A percentile compares a stretch with the other conserved stretches of the same genome.
Conservation (phyloP, 2,113 vertebrate genomes). For the Trichomycterus rosablanca region DNA sequence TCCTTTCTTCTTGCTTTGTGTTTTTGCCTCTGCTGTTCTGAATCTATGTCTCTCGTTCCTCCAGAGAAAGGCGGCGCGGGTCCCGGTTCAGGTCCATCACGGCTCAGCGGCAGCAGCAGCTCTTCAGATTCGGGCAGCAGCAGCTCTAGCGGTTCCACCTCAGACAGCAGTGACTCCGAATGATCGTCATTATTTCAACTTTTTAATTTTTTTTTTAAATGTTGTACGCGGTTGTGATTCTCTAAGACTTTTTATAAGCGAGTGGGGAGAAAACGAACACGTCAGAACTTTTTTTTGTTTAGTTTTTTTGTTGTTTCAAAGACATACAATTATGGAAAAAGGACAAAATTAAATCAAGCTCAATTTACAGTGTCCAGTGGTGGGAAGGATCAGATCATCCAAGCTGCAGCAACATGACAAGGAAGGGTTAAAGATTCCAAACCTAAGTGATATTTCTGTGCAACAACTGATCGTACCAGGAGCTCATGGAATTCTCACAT, state of each 20-base stretch:
- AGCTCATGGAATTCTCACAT: slow-evolving; percentile 4
- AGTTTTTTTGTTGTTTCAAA: neutral
- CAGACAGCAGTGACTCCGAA: slow-evolving; percentile 82
- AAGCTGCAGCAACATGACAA: no score
- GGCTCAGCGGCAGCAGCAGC: slow-evolving; percentile 73
- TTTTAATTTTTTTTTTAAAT: slow-evolving; percentile 32
- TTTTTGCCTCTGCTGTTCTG: no score
- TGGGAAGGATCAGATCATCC: no score
- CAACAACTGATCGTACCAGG: slow-evolving; percentile 2
- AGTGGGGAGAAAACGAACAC: no score
- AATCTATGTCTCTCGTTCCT: neutral
- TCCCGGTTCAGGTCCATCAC: slow-evolving; percentile 68
- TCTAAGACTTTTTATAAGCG: slow-evolving; percentile 40
- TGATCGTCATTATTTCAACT: slow-evolving; percentile 43
- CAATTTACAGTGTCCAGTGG: no score
- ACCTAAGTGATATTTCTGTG: slow-evolving; percentile 7
- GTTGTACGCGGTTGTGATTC: slow-evolving; percentile 45
- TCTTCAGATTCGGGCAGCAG: slow-evolving; percentile 81
- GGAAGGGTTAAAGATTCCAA: no score
- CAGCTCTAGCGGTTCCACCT: slow-evolving; percentile 81
- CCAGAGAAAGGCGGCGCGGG: slow-evolving; percentile 72
- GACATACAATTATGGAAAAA: no score
- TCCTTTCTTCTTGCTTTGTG: no score
- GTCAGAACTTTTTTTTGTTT: neutral
- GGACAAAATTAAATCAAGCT: no score